Evolutionary conservation across 2,797 vertebrate genomes (phyloP), one percentile per base, ranked within the genome.

Genomic region (Chloroceryle amazona): DNA sequence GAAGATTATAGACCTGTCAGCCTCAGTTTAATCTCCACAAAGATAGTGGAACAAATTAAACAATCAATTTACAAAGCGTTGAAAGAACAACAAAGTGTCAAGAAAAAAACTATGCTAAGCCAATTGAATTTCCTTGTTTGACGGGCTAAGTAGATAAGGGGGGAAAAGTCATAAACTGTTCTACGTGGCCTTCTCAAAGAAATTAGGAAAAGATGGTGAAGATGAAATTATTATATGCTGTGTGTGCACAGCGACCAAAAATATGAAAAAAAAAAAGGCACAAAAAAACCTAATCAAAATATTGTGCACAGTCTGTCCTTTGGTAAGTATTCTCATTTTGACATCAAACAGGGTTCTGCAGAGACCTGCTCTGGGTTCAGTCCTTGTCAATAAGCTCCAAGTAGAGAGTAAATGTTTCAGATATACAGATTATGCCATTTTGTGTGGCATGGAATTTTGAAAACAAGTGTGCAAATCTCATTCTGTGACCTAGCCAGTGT

Each of bases 181-280:
- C 16, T 29, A 35, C 6, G 8, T 41, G 6, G 55, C 11, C 44
- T n/a, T 84, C 19, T 54, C 33, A 67, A 84, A 35, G 11, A 85
- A 60, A 20, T 0, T 44, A n/a, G 16, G 54, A 71, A 75, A 90
- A 76, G 3, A 14, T 3, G 2, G 17, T 22, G 12, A 65, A 66
- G 10, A 46, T 49, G 1, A 70, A 85, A 29, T 58, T 42, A 46
- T 57, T 65, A 4, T 20, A 33, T 29, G 1, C 4, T 73, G 20
- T 11, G 20, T 11, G 13, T 19, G 9, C 19, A 66, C 8, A 65
- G 18, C 10, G 55, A 11, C 7, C 26, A 23, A 46, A 25, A 5
- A 14, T 41, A 21, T 46, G 3, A 7, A 4, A 0, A 19, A 15
- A 57, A 41, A 28, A 1, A 7, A 16, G 0, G 2, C 5, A 8